Evolutionary conservation across 2,113 vertebrate species (phyloP).

Genomic region (Sphaerodactylus townsendi): DNA sequence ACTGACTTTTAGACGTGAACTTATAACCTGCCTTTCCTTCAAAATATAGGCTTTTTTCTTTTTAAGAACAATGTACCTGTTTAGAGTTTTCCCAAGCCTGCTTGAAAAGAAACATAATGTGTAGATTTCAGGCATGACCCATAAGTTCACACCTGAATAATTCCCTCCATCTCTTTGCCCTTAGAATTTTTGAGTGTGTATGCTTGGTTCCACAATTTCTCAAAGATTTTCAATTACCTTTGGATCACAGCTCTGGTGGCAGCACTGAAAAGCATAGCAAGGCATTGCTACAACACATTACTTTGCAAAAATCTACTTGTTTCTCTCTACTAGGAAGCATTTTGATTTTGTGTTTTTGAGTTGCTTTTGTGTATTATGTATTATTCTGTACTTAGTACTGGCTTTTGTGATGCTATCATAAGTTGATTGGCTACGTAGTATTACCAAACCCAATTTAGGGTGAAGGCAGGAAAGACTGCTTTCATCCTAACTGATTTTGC

Average conservation of each 20-base stretch:
- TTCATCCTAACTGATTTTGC: not conserved
- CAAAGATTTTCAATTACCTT: slow-evolving; percentile 40
- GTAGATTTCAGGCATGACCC: slow-evolving; percentile 36
- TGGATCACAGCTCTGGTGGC: slow-evolving; percentile 23
- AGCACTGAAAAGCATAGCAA: slow-evolving; percentile 10
- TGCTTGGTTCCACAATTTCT: not conserved
- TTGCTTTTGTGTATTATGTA: not conserved
- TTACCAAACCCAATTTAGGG: not conserved
- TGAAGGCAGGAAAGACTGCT: not conserved
- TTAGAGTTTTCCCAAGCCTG: slow-evolving; percentile 32
- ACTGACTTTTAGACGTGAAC: not conserved
- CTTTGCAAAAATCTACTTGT: not conserved
- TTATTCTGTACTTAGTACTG: not conserved
- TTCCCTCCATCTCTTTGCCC: slow-evolving; percentile 5
- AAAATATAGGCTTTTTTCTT: slow-evolving; percentile 18
- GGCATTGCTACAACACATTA: not conserved
- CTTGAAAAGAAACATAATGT: slow-evolving; percentile 17
- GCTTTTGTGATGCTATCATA: not conserved
- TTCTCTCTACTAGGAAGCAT: not conserved
- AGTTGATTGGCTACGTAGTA: not conserved
- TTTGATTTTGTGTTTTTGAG: slow-evolving; percentile 2
- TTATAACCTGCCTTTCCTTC: slow-evolving; percentile 19
- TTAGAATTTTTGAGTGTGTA: slow-evolving; percentile 17
- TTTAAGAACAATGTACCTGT: slow-evolving; percentile 7
- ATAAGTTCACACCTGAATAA: slow-evolving; percentile 39